A percentile compares a stretch with the other conserved stretches of the same genome.
Evolutionary conservation across 2,113 vertebrate species (phyloP).

Genomic region (Psophia crepitans): DNA sequence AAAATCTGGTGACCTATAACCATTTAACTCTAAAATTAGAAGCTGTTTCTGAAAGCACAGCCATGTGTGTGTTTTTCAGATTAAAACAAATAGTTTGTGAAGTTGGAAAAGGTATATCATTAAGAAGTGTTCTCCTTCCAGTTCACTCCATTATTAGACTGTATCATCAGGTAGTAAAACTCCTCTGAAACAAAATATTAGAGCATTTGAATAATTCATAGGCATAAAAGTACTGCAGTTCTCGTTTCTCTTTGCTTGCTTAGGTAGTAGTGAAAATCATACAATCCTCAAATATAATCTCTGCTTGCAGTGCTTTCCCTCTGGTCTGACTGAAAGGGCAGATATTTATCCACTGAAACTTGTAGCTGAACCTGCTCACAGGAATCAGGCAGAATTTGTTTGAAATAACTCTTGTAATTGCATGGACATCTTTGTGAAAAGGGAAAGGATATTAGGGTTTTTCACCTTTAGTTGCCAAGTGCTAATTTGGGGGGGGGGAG

Average conservation of each 20-base stretch:
- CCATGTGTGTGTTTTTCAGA: not conserved
- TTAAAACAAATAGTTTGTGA: not conserved
- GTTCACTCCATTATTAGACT: not conserved
- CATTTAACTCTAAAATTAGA: not conserved
- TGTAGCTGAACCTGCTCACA: not conserved
- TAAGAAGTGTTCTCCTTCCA: not conserved
- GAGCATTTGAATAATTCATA: not conserved
- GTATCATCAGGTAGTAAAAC: not conserved
- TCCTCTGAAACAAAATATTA: not conserved
- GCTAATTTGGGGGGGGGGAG: rapidly evolving
- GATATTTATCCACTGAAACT: not conserved
- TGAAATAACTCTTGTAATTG: not conserved
- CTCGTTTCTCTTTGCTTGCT: not conserved
- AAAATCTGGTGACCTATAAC: not conserved
- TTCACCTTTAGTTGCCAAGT: not conserved
- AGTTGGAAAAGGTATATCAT: not conserved
- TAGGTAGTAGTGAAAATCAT: not conserved
- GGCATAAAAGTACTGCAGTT: not conserved
- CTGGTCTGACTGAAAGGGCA: not conserved
- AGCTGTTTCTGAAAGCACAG: not conserved
- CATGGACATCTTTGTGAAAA: not conserved
- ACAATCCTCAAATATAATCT: not conserved
- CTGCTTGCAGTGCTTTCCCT: not conserved
- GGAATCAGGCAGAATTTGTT: not conserved
- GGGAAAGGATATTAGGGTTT: not conserved